Percentiles rank a stretch among this genome's conserved stretches.
phyloP scores from a whole-genome alignment of 2,113 vertebrate genomes.

The Scalopus aquaticus region DNA sequence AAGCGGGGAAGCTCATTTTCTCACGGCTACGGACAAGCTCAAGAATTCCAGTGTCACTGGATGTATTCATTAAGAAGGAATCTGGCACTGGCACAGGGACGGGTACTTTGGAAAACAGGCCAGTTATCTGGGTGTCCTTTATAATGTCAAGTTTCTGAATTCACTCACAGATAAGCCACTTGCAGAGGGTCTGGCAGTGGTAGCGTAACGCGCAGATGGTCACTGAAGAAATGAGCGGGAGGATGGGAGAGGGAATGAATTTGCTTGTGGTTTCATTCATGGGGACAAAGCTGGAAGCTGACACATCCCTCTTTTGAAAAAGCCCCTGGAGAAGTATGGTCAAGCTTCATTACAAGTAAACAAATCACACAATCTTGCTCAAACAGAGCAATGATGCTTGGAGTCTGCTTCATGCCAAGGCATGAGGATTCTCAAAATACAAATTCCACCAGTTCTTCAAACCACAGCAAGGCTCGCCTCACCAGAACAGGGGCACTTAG shows the following conservation, averaged over 20 bases:
- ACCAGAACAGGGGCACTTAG: neutral
- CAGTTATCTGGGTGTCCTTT: constrained; percentile 80
- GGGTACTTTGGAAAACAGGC: constrained; percentile 70
- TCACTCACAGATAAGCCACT: constrained; percentile 77
- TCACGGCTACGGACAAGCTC: constrained; percentile 76
- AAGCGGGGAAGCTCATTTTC: constrained; percentile 78
- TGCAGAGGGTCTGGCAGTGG: constrained; percentile 65
- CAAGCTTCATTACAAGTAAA: constrained; percentile 70
- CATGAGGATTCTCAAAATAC: constrained; percentile 20
- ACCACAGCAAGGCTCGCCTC: neutral
- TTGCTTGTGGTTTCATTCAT: constrained; percentile 71
- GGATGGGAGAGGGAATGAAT: neutral
- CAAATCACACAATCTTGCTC: constrained; percentile 63
- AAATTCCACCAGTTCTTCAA: constrained; percentile 60
- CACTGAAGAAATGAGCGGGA: neutral
- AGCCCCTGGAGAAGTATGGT: constrained; percentile 70
- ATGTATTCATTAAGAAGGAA: constrained; percentile 77
- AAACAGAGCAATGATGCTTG: constrained; percentile 35
- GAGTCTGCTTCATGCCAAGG: constrained; percentile 36
- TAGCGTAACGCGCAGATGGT: constrained; percentile 61
- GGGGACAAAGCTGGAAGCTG: constrained; percentile 73
- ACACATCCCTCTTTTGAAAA: constrained; percentile 68
- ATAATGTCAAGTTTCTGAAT: constrained; percentile 77
- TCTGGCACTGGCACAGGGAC: constrained; percentile 68
- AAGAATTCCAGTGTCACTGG: constrained; percentile 79